Evolutionary conservation across 2,888 invertebrate genomes (phyloP).

Genomic region (Augiades crinisus): DNA sequence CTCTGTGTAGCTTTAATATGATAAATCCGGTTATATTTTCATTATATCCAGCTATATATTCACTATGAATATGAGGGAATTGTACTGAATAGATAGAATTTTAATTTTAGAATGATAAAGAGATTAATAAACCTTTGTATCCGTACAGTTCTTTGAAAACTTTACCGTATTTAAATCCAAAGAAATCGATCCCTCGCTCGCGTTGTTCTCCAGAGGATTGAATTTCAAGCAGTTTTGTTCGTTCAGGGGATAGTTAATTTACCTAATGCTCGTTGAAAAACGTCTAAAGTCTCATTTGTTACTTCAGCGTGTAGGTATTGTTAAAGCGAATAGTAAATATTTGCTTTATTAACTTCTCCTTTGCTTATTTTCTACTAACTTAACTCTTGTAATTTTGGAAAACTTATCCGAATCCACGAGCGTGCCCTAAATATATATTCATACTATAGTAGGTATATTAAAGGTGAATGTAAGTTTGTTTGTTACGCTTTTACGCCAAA

Average conservation of each 20-base stretch:
- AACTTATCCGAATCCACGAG: too few species aligned
- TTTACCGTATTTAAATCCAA: constrained; percentile 6
- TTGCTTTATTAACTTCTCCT: too few species aligned
- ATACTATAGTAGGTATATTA: too few species aligned
- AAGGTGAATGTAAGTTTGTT: too few species aligned
- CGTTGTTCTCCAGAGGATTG: constrained; percentile 1
- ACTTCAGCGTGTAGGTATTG: not conserved
- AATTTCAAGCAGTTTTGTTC: constrained; percentile 16
- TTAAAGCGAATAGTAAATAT: not conserved
- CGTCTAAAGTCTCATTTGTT: not conserved
- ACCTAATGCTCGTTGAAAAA: not conserved
- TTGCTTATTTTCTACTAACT: too few species aligned
- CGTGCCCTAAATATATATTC: too few species aligned
- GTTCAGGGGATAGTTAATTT: constrained; percentile 9
- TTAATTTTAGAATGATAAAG: not conserved
- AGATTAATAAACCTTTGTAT: not conserved
- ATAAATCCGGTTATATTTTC: not conserved
- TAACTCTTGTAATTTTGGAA: too few species aligned
- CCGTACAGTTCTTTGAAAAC: not conserved
- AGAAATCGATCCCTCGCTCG: not conserved
- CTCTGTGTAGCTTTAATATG: not conserved
- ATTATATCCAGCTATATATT: not conserved
- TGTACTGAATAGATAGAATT: too few species aligned
- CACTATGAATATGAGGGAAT: too few species aligned
- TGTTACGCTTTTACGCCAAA: too few species aligned